These are phyloP conservation scores for Semicossyphus pulcher DNA, from an alignment of 2,113 vertebrate species.

Conservation along the genomic window DNA sequence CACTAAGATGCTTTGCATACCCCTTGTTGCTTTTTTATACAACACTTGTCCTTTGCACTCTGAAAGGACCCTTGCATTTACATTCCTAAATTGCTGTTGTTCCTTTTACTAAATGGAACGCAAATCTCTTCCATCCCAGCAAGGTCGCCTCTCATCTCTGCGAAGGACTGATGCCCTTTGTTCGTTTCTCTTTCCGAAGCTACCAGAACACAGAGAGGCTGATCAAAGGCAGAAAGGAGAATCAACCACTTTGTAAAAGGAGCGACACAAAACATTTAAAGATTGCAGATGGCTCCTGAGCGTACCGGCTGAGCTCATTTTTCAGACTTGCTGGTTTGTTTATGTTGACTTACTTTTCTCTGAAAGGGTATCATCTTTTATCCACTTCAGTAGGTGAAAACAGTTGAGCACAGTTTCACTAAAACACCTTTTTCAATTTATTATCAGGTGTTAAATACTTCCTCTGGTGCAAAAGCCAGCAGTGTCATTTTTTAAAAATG, in stretches of 20 bases:
- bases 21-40: neutral
- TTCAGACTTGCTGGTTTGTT: slow-evolving; percentile 16
- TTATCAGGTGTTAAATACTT: slow-evolving; percentile 3
- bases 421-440: neutral
- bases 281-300: neutral
- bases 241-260: slow-evolving; percentile 25
- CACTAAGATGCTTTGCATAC: neutral
- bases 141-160: slow-evolving; percentile 37
- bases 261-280: slow-evolving; percentile 13
- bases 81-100: slow-evolving; percentile 17
- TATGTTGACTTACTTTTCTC: slow-evolving; percentile 4
- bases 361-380: neutral
- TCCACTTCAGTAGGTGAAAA: neutral
- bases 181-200: slow-evolving; percentile 18
- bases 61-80: slow-evolving; percentile 12
- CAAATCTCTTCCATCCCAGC: slow-evolving; percentile 33
- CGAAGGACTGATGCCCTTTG: slow-evolving; percentile 52
- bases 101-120: slow-evolving; percentile 8
- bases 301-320: slow-evolving; percentile 25
- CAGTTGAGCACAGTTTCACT: neutral
- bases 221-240: slow-evolving; percentile 49
- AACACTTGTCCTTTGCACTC: neutral
- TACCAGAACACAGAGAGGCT: slow-evolving; percentile 30
- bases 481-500: neutral
- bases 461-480: neutral